phyloP scores from a whole-genome alignment of 2,113 vertebrate genomes.

The Thunnus maccoyii region DNA sequence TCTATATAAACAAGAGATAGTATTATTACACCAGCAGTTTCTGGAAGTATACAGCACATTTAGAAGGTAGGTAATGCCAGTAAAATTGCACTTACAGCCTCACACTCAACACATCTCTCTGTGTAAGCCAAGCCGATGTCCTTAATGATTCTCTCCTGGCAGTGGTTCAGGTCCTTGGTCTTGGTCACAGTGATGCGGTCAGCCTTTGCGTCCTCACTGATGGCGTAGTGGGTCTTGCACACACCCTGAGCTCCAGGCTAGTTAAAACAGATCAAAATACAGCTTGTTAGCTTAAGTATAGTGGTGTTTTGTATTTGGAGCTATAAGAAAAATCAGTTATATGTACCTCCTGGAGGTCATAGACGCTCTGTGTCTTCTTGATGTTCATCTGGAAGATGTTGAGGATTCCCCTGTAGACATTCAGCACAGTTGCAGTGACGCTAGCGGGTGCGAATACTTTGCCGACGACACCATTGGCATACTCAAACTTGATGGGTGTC shows the following conservation, averaged over 20 bases:
- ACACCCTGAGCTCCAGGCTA: slow-evolving; percentile 88
- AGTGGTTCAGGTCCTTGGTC: slow-evolving; percentile 86
- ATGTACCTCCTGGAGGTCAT: slow-evolving; percentile 87
- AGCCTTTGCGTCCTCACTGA: slow-evolving; percentile 84
- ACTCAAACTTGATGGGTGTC: slow-evolving; percentile 86
- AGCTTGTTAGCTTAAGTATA: background rate
- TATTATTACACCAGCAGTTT: background rate
- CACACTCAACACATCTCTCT: slow-evolving; percentile 76
- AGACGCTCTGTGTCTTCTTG: slow-evolving; percentile 87
- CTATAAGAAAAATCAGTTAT: background rate
- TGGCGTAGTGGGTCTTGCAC: slow-evolving; percentile 87
- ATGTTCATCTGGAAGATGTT: slow-evolving; percentile 85
- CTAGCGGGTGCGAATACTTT: slow-evolving; percentile 83
- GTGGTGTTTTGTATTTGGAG: background rate
- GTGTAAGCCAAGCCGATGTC: slow-evolving; percentile 83
- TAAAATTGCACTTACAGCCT: slow-evolving; percentile 70
- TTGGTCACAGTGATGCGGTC: slow-evolving; percentile 79
- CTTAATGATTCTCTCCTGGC: slow-evolving; percentile 85
- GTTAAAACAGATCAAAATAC: slow-evolving; percentile 14
- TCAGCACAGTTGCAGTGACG: slow-evolving; percentile 79
- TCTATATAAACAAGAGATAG: slow-evolving; percentile 73
- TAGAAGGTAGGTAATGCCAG: background rate
- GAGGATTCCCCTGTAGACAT: slow-evolving; percentile 86
- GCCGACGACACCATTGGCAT: slow-evolving; percentile 82
- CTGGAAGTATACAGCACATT: background rate